Base-by-base conservation (phyloP, 1,140 invertebrate species). In the Micrasema minimum region DNA sequence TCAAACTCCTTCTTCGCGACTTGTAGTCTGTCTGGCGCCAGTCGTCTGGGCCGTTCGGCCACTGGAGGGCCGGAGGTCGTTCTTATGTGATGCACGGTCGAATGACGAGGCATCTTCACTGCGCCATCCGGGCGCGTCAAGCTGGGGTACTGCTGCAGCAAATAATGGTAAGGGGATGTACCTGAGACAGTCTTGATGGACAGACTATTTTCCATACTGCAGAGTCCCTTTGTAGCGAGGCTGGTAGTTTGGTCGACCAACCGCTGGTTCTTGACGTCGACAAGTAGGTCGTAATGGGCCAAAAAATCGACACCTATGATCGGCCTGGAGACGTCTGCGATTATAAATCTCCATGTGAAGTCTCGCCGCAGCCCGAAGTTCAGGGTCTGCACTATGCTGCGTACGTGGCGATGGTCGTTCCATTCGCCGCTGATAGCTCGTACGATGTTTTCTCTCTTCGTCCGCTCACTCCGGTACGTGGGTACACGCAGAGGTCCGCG, bases 271-370 rank as follows among this genome's bases (percentile, higher is more conserved):
- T 2, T 55, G 16, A 38, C 31, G 51, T 81, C 77, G 6, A 81
- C 78, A 4, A 82, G 59, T 11, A 80, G 57, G 31, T 66, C 57
- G 51, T 76, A 80, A 51, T 75, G 70, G 16, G 16, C 67, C 14
- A 81, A 55, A 37, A 85, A 81, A 72, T 86, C 82, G 0, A 80
- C 79, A 6, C 83, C 81, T 3, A 85, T 77, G 11, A 82, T 82
- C 2, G 80, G 78, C 20, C 69, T 72, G 0, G 72, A 50, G 3
- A 85, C 77, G 51, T 84, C 79, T 1, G 82, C 82, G 0, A 85
- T 66, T 2, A 78, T 77, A 64, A 85, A 85, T 1, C 51, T 66
- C 82, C 82, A 85, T 10, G n/a, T 23, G 38, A 81, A 79, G 4
- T 66, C 65, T 31, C 80, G 73, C 22, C 78, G 62, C 20, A 83